Percentiles rank a stretch among this genome's conserved stretches.
Conservation (phyloP, 2,113 vertebrate species). For the Thunnus thynnus region DNA sequence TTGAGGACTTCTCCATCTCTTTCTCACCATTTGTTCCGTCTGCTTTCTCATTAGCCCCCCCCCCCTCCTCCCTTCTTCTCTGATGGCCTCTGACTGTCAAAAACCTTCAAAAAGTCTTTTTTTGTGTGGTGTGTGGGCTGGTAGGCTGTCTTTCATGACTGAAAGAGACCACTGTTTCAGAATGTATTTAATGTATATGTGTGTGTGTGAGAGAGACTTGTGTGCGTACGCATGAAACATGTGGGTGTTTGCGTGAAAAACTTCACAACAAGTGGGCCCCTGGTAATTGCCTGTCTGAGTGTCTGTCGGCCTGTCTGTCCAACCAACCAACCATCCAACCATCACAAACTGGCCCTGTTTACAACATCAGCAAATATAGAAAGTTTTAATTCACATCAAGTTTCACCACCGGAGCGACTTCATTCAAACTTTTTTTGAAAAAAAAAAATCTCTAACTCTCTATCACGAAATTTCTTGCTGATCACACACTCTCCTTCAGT, state of each 20-base stretch:
- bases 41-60: slow-evolving; percentile 23
- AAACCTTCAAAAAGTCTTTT: slow-evolving; percentile 6
- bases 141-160: slow-evolving; percentile 18
- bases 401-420: slow-evolving; percentile 20
- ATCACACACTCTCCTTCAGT: slow-evolving; percentile 59
- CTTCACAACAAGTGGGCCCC: slow-evolving; percentile 36
- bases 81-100: slow-evolving; percentile 27
- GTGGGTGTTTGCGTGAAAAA: slow-evolving; percentile 42
- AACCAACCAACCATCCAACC: slow-evolving; percentile 35
- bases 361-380: slow-evolving; percentile 20
- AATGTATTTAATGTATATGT: slow-evolving; percentile 38
- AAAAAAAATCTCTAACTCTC: background rate
- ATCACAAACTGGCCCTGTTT: slow-evolving; percentile 38
- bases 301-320: slow-evolving; percentile 59
- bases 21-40: slow-evolving; percentile 28
- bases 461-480: slow-evolving; percentile 43
- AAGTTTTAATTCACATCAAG: slow-evolving; percentile 15
- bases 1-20: slow-evolving; percentile 35
- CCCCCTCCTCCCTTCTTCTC: background rate
- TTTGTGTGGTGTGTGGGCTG: slow-evolving; percentile 8
- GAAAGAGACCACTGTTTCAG: slow-evolving; percentile 50
- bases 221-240: slow-evolving; percentile 33
- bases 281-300: slow-evolving; percentile 68
- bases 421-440: slow-evolving; percentile 24
- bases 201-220: slow-evolving; percentile 10